Evolutionary conservation across 1,140 invertebrate species (phyloP), one percentile per base, ranked within the genome.

Genomic region (Hylaeus anthracinus): DNA sequence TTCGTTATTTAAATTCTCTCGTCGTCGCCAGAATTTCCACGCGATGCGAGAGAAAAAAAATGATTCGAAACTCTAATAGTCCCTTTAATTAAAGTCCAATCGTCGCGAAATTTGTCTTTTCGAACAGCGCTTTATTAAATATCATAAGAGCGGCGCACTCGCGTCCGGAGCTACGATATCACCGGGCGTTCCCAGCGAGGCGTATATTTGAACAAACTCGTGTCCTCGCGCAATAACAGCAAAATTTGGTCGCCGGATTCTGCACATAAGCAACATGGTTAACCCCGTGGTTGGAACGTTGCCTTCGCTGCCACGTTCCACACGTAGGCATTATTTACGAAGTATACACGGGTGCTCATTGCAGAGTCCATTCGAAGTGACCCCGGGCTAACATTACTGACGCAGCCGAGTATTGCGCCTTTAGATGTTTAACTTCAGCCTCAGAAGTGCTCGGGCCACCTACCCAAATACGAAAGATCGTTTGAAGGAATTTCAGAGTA

Each of bases 371-470:
- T 51, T 64, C 58, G 2, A 63, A 37, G 39, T 72, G 69, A 78
- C 69, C 76, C 26, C 48, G 53, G 67, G 63, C 72, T 71, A 78
- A 51, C 67, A 37, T 55, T 53, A 72, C 72, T 72, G 76, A 63
- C 76, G 72, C 48, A 15, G 10, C 14, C 1, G 10, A 3, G 55
- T 48, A 41, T 51, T 41, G n/a, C 10, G 26, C 12, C 63, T 48
- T 9, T 48, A 14, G n/a, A 41, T 51, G 10, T 67, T 53, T 53
- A 39, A n/a, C 39, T 67, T 45, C 72, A 45, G 9, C n/a, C 4
- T 15, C 8, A 5, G 15, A 56, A 56, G 5, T 56, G 8, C 45
- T 26, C 26, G 26, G 26, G 45, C 2, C 4, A 3, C 45, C n/a
- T n/a, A n/a, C 26, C 26, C 26, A 26, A 26, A 26, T 26, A 26